Percentiles rank a stretch among this genome's conserved stretches.
Evolutionary conservation across 92 coral and sea anemone species (phyloP).

Genomic region (Micromussa lordhowensis): DNA sequence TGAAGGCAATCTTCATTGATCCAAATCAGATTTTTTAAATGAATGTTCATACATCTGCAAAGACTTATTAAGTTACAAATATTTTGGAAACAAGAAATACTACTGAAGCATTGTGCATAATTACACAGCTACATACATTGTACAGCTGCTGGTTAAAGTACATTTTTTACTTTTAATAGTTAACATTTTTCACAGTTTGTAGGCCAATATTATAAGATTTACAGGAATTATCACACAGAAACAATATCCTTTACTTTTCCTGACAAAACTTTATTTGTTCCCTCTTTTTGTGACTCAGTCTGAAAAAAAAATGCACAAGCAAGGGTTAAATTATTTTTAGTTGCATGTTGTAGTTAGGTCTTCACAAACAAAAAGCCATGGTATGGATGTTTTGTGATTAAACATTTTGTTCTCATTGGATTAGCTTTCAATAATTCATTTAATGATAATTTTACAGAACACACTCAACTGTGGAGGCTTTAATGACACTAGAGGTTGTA

Average conservation of each 20-base stretch:
- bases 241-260: conserved; percentile 9
- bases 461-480: not conserved
- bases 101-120: not conserved
- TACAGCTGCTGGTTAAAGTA: not conserved
- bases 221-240: not conserved
- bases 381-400: no score
- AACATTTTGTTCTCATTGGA: no score
- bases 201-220: not conserved
- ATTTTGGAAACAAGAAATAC: no score
- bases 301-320: not conserved
- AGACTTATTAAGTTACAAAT: no score
- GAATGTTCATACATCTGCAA: no score
- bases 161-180: not conserved
- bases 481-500: no score
- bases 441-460: not conserved
- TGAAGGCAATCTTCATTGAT: not conserved
- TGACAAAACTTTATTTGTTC: conserved; percentile 14
- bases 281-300: conserved; percentile 13
- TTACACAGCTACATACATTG: not conserved
- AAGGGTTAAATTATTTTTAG: no score
- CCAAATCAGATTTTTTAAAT: not conserved
- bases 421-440: not conserved
- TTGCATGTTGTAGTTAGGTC: no score
- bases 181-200: not conserved
- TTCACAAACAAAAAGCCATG: no score